phyloP scores from a whole-genome alignment of 2,113 vertebrate species.

The Zootoca vivipara region DNA sequence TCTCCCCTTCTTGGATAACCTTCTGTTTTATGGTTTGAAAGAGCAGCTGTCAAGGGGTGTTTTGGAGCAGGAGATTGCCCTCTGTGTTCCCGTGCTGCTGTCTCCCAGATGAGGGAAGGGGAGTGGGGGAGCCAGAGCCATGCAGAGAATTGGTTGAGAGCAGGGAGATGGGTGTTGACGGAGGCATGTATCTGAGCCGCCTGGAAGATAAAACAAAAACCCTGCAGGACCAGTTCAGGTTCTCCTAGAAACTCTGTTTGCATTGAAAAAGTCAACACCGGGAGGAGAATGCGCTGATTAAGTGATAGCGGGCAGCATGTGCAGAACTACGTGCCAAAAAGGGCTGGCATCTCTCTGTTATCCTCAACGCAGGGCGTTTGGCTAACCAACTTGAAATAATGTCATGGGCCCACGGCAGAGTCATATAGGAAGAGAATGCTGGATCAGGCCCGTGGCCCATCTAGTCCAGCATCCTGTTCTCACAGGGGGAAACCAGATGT shows the following conservation, averaged over 20 bases:
- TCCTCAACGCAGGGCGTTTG: neutral
- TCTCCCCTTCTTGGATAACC: neutral
- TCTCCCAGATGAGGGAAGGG: neutral
- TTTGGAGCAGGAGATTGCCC: neutral
- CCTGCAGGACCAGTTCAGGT: neutral
- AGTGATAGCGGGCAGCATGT: neutral
- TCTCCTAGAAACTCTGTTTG: neutral
- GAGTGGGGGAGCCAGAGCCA: neutral
- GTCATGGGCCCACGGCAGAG: no score
- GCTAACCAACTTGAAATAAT: neutral
- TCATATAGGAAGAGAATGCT: no score
- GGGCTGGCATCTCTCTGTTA: neutral
- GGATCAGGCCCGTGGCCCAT: no score
- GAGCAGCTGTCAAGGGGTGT: neutral
- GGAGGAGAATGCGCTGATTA: neutral
- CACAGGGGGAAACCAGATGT: no score
- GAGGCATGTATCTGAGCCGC: neutral
- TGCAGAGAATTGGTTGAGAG: neutral
- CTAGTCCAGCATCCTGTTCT: no score
- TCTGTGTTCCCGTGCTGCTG: neutral
- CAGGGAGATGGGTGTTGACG: neutral
- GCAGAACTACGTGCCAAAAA: neutral
- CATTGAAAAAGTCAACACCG: neutral
- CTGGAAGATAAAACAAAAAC: neutral
- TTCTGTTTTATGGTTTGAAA: neutral